Conservation (phyloP, 2,888 invertebrate species). For the Leistus spinibarbis region DNA sequence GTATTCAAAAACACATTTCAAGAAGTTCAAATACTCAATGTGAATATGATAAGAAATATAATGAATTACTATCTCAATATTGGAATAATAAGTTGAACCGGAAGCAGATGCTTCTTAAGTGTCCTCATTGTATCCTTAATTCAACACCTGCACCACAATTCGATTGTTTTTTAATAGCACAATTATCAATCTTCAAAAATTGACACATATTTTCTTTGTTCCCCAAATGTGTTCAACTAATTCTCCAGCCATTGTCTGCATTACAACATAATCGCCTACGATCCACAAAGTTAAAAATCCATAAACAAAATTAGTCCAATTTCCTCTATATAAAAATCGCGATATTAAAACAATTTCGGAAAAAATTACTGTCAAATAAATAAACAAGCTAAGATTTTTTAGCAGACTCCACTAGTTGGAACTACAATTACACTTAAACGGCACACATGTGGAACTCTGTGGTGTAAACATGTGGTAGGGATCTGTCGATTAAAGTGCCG, state of each 20-base stretch:
- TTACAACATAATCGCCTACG: neutral
- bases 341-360: neutral
- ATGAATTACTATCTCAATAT: constrained; percentile 24
- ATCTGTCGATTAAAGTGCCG: neutral
- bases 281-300: neutral
- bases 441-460: too few species aligned
- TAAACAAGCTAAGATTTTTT: neutral
- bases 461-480: too few species aligned
- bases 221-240: neutral
- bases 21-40: neutral
- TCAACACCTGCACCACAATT: constrained; percentile 18
- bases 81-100: constrained; percentile 21
- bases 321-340: neutral
- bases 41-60: constrained; percentile 24
- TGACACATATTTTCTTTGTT: constrained; percentile 15
- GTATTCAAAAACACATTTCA: neutral
- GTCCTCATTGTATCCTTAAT: constrained; percentile 22
- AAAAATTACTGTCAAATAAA: neutral
- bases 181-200: constrained; percentile 17
- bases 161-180: constrained; percentile 23
- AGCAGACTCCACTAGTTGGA: neutral
- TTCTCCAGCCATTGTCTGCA: too few species aligned
- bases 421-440: too few species aligned
- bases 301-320: neutral
- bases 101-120: constrained; percentile 30